Percentiles rank a stretch among this genome's conserved stretches.
These are phyloP conservation scores for Dufourea novaeangliae DNA, from an alignment of 1,140 invertebrate species.

Conservation along the genomic window DNA sequence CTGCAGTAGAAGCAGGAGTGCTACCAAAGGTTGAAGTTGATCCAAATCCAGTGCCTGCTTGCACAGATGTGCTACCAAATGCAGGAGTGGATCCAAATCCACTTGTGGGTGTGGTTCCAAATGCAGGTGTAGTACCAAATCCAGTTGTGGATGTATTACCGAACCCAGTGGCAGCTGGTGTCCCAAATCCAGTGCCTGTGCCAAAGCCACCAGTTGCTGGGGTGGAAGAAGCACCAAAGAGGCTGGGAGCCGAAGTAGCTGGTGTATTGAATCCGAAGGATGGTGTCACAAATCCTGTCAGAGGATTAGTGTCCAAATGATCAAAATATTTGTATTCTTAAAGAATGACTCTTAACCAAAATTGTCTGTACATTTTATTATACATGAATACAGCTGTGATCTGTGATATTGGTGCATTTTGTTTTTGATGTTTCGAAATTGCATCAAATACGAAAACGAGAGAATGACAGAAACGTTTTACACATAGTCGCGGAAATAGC, in stretches of 20 bases:
- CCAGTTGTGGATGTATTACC: constrained; percentile 70
- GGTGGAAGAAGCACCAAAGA: constrained; percentile 77
- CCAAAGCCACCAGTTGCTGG: constrained; percentile 72
- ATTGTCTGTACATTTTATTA: neutral
- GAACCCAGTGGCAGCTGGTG: constrained; percentile 73
- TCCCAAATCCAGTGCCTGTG: constrained; percentile 76
- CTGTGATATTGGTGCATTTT: neutral
- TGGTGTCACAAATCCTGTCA: constrained; percentile 71
- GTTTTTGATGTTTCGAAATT: constrained; percentile 1
- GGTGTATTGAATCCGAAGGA: constrained; percentile 75
- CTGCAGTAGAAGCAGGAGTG: constrained; percentile 70
- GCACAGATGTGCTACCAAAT: constrained; percentile 72
- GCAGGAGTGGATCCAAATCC: constrained; percentile 70
- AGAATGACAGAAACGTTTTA: constrained; percentile 10
- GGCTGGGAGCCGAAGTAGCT: constrained; percentile 67
- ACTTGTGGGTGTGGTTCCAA: constrained; percentile 55
- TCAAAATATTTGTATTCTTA: neutral
- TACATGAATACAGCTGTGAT: too few relatives aligned
- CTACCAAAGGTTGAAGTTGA: constrained; percentile 75
- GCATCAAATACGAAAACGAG: neutral
- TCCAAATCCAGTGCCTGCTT: constrained; percentile 66
- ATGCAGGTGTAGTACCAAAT: constrained; percentile 55
- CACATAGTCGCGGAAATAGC: neutral
- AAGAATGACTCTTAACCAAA: neutral
- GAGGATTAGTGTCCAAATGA: constrained; percentile 11